Percentiles rank a stretch among this genome's conserved stretches.
Evolutionary conservation across 1,140 invertebrate species (phyloP).

Genomic region (Polypedilum pembai): DNA sequence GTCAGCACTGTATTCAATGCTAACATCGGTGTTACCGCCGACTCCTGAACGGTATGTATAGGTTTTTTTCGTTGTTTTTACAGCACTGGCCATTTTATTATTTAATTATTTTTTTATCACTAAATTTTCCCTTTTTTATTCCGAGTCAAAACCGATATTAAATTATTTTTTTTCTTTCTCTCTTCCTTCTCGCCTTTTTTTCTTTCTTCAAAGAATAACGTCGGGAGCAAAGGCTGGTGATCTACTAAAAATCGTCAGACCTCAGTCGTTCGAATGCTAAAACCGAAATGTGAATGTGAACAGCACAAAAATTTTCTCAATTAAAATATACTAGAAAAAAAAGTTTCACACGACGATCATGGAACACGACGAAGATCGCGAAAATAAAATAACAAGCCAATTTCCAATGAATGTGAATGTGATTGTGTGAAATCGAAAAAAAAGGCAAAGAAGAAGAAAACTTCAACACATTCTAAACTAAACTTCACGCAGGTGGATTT

Average conservation of each 20-base stretch:
- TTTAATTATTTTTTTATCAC: constrained; percentile 29
- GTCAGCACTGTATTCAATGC: constrained; percentile 88
- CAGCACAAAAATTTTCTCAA: constrained; percentile 5
- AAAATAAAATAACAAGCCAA: background rate
- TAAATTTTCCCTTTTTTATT: background rate
- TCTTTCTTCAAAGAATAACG: constrained; percentile 34
- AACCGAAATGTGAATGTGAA: constrained; percentile 28
- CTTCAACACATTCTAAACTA: background rate
- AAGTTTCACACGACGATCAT: constrained; percentile 23
- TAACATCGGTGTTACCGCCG: constrained; percentile 76
- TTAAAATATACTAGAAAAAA: constrained; percentile 15
- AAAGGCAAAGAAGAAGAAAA: no score
- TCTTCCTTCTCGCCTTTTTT: background rate
- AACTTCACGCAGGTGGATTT: constrained; percentile 25
- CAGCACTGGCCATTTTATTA: constrained; percentile 52
- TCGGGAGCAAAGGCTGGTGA: constrained; percentile 45
- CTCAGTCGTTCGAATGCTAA: constrained; percentile 43
- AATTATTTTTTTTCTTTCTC: background rate
- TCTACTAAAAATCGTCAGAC: constrained; percentile 45
- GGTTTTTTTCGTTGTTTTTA: constrained; percentile 81
- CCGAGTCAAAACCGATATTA: background rate
- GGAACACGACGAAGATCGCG: constrained; percentile 25
- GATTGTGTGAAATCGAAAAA: background rate
- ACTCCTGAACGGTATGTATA: constrained; percentile 66
- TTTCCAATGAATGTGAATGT: constrained; percentile 20